phyloP scores from a whole-genome alignment of 2,888 invertebrate species.

The Tuta absoluta region DNA sequence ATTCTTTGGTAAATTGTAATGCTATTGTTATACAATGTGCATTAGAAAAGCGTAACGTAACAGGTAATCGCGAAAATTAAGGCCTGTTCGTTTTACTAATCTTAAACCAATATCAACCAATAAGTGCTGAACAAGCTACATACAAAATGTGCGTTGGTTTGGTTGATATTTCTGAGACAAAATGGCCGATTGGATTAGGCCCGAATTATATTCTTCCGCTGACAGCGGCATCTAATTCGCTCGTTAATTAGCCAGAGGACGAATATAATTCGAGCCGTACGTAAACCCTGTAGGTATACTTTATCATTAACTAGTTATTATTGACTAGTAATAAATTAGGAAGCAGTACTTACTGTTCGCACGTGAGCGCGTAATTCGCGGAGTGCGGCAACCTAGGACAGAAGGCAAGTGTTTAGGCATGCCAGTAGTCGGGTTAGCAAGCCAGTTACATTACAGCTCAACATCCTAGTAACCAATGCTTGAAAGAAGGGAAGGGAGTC shows the following conservation, averaged over 20 bases:
- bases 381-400: slow-evolving; percentile 83
- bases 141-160: no score
- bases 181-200: no score
- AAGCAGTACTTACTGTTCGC: slow-evolving; percentile 84
- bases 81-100: not conserved
- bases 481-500: no score
- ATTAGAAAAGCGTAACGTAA: not conserved
- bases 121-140: no score
- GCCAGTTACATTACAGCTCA: slow-evolving; percentile 52
- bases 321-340: slow-evolving; percentile 37
- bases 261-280: no score
- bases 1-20: not conserved
- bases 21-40: slow-evolving; percentile 3
- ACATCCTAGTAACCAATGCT: slow-evolving; percentile 27
- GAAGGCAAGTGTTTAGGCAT: slow-evolving; percentile 79
- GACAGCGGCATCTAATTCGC: no score
- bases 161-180: no score
- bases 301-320: not conserved
- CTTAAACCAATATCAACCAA: no score
- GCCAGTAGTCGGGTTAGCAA: slow-evolving; percentile 68
- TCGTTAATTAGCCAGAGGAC: no score
- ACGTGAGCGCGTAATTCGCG: slow-evolving; percentile 83
- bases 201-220: no score
- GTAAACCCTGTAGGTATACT: no score
- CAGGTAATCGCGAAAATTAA: not conserved